phyloP scores from a whole-genome alignment of 2,797 vertebrate genomes.

The Coregonus suidteri region DNA sequence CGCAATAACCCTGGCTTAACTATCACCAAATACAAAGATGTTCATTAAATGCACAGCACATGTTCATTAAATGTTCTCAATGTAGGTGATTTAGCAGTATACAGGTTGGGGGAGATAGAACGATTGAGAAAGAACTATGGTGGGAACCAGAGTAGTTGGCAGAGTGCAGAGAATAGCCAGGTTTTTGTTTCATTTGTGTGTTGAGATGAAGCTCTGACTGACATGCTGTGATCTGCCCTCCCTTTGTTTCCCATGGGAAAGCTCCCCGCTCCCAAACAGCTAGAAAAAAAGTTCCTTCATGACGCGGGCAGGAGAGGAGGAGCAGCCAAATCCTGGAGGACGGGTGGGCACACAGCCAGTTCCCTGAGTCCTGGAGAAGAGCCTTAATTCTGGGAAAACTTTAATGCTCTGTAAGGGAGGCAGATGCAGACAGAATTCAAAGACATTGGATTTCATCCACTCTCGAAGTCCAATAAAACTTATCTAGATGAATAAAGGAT shows the following conservation, averaged over 20 bases:
- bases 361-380: neutral
- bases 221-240: slow-evolving; percentile 24
- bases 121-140: neutral
- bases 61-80: neutral
- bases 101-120: neutral
- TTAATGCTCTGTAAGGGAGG: neutral
- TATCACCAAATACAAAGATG: too few species aligned
- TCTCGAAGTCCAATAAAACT: too few species aligned
- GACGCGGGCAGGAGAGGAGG: neutral
- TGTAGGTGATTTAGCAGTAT: neutral
- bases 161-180: neutral
- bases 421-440: neutral
- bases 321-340: neutral
- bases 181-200: slow-evolving; percentile 4
- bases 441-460: neutral
- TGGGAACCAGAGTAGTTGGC: neutral
- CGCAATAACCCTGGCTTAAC: too few species aligned
- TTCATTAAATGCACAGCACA: too few species aligned
- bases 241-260: slow-evolving; percentile 32
- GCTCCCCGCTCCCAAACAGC: slow-evolving; percentile 12
- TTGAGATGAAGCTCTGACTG: slow-evolving; percentile 13
- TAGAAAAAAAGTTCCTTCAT: slow-evolving; percentile 13
- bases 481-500: too few species aligned
- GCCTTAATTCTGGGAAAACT: neutral
- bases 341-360: neutral